Evolutionary conservation across 2,113 vertebrate species (phyloP).

Genomic region (Pelvicachromis taeniatus): DNA sequence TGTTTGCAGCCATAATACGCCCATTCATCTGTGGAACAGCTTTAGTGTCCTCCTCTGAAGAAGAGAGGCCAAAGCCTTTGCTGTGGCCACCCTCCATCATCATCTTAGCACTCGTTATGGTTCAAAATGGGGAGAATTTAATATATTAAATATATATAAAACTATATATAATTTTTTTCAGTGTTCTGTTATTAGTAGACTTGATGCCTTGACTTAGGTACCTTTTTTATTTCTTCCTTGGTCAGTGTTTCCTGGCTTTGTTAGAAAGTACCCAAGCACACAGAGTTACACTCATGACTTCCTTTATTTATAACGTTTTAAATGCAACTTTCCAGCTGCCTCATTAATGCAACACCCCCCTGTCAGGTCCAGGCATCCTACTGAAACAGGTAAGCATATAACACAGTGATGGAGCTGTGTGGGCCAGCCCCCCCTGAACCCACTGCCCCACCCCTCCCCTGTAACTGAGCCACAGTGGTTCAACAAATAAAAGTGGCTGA

Average conservation of each 20-base stretch:
- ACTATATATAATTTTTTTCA: background rate
- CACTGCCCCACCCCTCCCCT: background rate
- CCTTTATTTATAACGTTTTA: background rate
- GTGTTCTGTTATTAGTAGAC: background rate
- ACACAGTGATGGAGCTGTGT: background rate
- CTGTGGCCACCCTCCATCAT: background rate
- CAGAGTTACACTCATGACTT: background rate
- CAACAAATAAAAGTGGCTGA: background rate
- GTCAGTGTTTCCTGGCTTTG: background rate
- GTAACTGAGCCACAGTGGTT: background rate
- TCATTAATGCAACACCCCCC: background rate
- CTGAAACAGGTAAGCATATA: background rate
- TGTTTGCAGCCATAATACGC: background rate
- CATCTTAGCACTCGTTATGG: background rate
- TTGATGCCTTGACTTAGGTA: background rate
- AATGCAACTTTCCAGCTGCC: background rate
- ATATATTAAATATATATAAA: background rate
- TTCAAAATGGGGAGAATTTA: background rate
- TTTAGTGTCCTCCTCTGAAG: background rate
- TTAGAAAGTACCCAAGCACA: background rate
- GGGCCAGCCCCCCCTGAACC: background rate
- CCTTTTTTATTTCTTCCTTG: background rate
- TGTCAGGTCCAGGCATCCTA: background rate
- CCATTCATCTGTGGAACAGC: background rate
- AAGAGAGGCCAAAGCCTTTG: background rate